Evolutionary conservation across 2,113 vertebrate genomes (phyloP).

Genomic region (Chamaea fasciata): DNA sequence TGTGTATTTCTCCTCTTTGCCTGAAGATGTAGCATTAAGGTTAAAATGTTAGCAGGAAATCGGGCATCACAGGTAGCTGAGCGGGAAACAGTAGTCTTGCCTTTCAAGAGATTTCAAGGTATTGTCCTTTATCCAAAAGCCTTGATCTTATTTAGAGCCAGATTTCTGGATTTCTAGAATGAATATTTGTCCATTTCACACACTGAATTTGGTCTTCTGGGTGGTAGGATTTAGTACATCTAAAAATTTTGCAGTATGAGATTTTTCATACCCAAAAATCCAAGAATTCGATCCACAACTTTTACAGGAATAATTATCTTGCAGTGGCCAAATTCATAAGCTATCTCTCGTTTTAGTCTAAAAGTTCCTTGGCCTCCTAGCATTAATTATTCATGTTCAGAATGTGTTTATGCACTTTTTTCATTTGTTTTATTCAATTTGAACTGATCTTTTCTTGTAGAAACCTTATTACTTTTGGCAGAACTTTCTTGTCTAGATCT

Average conservation of each 20-base stretch:
- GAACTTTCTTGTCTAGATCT: neutral
- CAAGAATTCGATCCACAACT: neutral
- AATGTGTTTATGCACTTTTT: neutral
- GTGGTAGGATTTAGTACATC: neutral
- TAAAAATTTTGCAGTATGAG: neutral
- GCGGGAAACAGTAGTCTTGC: neutral
- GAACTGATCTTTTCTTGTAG: neutral
- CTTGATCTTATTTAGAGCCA: neutral
- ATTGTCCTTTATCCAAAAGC: neutral
- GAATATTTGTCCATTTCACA: neutral
- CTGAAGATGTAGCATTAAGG: accelerated
- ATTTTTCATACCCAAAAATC: neutral
- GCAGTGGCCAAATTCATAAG: neutral
- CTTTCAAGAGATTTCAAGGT: neutral
- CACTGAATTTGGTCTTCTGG: neutral
- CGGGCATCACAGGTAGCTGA: neutral
- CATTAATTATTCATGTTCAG: neutral
- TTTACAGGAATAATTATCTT: neutral
- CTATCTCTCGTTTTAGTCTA: neutral
- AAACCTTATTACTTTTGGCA: accelerated
- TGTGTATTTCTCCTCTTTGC: neutral
- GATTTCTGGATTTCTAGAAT: neutral
- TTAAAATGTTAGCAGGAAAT: neutral
- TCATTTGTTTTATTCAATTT: neutral
- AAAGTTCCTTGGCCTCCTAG: neutral